phyloP scores from a whole-genome alignment of 2,797 vertebrate species.

The Todus mexicanus region DNA sequence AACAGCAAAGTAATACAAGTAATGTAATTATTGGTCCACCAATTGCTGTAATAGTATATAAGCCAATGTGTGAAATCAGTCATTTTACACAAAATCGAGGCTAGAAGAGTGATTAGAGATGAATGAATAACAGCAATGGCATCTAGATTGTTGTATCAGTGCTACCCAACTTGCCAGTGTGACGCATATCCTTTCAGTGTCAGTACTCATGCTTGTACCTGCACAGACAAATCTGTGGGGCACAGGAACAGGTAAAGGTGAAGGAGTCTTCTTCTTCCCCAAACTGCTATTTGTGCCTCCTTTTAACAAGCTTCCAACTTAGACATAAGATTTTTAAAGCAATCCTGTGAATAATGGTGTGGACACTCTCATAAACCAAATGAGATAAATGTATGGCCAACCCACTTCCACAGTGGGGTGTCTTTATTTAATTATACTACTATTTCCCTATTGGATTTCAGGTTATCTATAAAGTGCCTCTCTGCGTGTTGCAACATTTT shows the following conservation, averaged over 20 bases:
- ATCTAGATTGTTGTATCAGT: background rate
- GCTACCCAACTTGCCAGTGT: background rate
- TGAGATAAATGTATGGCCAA: background rate
- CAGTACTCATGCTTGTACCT: background rate
- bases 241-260: background rate
- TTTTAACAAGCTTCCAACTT: background rate
- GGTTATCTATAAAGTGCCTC: conserved; percentile 11
- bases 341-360: background rate
- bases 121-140: background rate
- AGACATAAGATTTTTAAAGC: background rate
- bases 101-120: background rate
- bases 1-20: background rate
- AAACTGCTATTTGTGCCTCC: background rate
- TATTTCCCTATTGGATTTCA: background rate
- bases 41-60: background rate
- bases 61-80: background rate
- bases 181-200: no score
- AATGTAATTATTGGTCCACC: background rate
- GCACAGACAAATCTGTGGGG: background rate
- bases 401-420: background rate
- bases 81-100: background rate
- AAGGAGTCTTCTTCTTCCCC: background rate
- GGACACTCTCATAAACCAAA: background rate
- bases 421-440: background rate
- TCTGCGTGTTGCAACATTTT: background rate